Conservation (phyloP, 2,797 vertebrate genomes). For the Sternarchorhynchus goeldii region DNA sequence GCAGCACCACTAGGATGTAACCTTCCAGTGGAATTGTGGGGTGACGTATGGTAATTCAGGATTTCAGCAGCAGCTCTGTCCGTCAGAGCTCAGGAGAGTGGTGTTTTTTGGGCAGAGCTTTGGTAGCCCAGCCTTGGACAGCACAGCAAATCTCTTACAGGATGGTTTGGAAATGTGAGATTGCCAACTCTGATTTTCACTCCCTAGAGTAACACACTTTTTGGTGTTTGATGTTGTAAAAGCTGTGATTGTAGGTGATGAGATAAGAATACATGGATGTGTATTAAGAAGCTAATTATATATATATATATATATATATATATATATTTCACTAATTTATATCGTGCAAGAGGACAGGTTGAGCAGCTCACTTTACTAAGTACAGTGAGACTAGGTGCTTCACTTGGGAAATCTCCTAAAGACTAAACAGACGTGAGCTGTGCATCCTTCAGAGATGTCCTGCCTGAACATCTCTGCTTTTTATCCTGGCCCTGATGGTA, state of each 20-base stretch:
- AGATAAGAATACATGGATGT: constrained; percentile 34
- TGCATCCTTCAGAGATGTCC: not conserved
- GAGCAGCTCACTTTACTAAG: constrained; percentile 9
- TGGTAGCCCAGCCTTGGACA: constrained; percentile 16
- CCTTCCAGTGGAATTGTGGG: constrained; percentile 37
- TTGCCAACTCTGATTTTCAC: constrained; percentile 26
- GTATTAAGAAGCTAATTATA: constrained; percentile 36
- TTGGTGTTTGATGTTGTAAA: constrained; percentile 20
- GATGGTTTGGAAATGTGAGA: constrained; percentile 12
- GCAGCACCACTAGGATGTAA: constrained; percentile 15
- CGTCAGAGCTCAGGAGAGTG: constrained; percentile 20
- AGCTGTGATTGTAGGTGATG: constrained; percentile 32
- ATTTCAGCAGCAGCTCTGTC: constrained; percentile 17
- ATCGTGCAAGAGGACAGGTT: constrained; percentile 15
- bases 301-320: too few relatives aligned
- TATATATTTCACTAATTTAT: constrained; percentile 37
- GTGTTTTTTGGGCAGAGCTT: constrained; percentile 24
- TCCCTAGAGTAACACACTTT: not conserved
- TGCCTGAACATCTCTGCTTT: constrained; percentile 45
- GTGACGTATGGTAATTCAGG: constrained; percentile 19
- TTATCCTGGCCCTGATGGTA: constrained; percentile 52
- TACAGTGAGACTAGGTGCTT: not conserved
- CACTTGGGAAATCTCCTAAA: constrained; percentile 23
- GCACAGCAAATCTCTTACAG: constrained; percentile 18
- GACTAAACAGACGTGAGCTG: constrained; percentile 23